Percentiles rank a stretch among this genome's conserved stretches.
Conservation (phyloP, 1,140 invertebrate genomes). For the Drosophila sechellia region DNA sequence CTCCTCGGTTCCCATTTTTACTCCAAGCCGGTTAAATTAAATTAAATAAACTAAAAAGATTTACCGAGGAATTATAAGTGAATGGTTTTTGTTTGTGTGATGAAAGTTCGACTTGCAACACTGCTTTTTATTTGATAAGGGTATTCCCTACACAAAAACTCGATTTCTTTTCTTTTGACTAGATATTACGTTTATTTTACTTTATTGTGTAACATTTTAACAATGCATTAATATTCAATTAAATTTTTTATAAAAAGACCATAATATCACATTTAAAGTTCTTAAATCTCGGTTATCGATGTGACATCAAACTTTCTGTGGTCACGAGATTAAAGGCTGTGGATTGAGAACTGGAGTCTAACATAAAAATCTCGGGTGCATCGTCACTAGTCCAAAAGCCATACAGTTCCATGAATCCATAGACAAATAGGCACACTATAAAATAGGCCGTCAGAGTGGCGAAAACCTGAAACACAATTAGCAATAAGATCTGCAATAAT, state of each 20-base stretch:
- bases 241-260: neutral
- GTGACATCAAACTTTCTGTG: conserved; percentile 60
- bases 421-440: conserved; percentile 40
- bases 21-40: conserved; percentile 21
- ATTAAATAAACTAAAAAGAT: conserved; percentile 36
- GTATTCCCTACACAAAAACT: neutral
- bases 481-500: conserved; percentile 62
- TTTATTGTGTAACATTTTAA: no score
- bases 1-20: conserved; percentile 54
- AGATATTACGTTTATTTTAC: no score
- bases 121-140: neutral
- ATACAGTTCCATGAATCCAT: conserved; percentile 37
- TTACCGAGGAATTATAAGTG: conserved; percentile 7
- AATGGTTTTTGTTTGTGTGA: neutral
- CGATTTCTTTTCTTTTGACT: no score
- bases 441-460: conserved; percentile 36
- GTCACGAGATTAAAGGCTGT: conserved; percentile 24
- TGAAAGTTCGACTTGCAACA: neutral
- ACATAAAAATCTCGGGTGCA: neutral
- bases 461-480: conserved; percentile 64
- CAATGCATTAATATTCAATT: neutral
- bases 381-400: conserved; percentile 2
- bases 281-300: conserved; percentile 13
- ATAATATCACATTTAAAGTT: neutral
- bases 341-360: conserved; percentile 23